Conservation (phyloP, 2,888 invertebrate species). For the Subacronicta megacephala region DNA sequence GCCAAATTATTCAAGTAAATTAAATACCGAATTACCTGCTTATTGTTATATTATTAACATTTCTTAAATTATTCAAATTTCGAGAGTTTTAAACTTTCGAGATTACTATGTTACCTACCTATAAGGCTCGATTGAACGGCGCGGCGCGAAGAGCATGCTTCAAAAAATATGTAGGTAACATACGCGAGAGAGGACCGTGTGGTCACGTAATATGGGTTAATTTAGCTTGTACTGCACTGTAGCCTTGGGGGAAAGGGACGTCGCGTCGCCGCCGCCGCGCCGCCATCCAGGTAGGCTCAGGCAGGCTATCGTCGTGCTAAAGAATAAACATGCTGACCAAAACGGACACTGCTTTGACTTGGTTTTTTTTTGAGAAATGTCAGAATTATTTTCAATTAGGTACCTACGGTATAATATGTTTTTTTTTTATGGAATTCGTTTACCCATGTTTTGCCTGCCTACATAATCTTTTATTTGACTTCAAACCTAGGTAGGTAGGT, state of each 20-base stretch:
- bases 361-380: not conserved
- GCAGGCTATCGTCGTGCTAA: conserved; percentile 68
- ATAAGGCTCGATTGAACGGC: conserved; percentile 69
- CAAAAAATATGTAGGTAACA: conserved; percentile 61
- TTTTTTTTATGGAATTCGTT: too few species aligned
- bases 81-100: conserved; percentile 26
- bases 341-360: conserved; percentile 14
- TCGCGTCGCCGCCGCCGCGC: conserved; percentile 73
- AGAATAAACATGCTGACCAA: conserved; percentile 48
- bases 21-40: conserved; percentile 18
- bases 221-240: conserved; percentile 59
- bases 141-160: conserved; percentile 65
- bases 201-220: conserved; percentile 54
- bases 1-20: not conserved
- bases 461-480: too few species aligned
- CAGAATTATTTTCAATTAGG: too few species aligned
- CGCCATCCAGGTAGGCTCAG: conserved; percentile 81
- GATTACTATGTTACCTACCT: conserved; percentile 49
- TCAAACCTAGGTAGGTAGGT: too few species aligned
- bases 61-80: conserved; percentile 24
- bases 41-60: conserved; percentile 13
- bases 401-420: too few species aligned
- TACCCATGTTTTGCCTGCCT: too few species aligned
- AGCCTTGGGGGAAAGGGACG: conserved; percentile 87
- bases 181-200: conserved; percentile 26